phyloP scores from a whole-genome alignment of 2,888 invertebrate species.

The Eurytoma californica region DNA sequence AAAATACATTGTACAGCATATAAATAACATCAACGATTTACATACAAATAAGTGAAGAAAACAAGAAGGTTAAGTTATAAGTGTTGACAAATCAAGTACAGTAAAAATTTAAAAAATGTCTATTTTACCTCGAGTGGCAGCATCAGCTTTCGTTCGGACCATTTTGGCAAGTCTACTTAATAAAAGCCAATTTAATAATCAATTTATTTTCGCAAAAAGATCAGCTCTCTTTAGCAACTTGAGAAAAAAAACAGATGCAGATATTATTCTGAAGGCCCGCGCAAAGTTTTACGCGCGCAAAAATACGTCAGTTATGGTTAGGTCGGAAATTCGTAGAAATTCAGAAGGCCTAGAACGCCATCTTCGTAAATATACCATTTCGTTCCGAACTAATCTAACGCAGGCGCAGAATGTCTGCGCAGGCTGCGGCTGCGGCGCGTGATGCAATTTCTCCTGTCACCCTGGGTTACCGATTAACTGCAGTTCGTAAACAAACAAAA shows the following conservation, averaged over 20 bases:
- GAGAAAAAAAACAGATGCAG: background rate
- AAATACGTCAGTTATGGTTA: background rate
- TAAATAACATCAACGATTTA: too few species aligned
- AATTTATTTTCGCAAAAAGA: background rate
- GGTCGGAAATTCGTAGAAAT: background rate
- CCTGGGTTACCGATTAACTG: too few species aligned
- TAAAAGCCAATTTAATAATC: background rate
- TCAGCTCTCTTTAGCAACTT: background rate
- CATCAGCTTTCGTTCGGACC: conserved; percentile 55
- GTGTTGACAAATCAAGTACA: too few species aligned
- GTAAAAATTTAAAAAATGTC: background rate
- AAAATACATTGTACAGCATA: background rate
- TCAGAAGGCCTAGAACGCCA: too few species aligned
- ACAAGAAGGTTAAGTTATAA: background rate
- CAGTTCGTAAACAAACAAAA: too few species aligned
- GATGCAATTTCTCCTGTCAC: too few species aligned
- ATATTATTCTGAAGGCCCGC: background rate
- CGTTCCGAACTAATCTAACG: too few species aligned
- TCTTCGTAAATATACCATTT: too few species aligned
- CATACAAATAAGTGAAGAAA: too few species aligned
- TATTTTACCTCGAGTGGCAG: conserved; percentile 46
- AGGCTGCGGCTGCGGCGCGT: too few species aligned
- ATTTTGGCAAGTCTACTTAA: conserved; percentile 1
- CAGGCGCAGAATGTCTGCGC: too few species aligned
- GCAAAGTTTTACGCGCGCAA: conserved; percentile 24